A percentile compares a stretch with the other conserved stretches of the same genome.
phyloP scores from a whole-genome alignment of 2,113 vertebrate genomes.

The Hiodon alosoides region DNA sequence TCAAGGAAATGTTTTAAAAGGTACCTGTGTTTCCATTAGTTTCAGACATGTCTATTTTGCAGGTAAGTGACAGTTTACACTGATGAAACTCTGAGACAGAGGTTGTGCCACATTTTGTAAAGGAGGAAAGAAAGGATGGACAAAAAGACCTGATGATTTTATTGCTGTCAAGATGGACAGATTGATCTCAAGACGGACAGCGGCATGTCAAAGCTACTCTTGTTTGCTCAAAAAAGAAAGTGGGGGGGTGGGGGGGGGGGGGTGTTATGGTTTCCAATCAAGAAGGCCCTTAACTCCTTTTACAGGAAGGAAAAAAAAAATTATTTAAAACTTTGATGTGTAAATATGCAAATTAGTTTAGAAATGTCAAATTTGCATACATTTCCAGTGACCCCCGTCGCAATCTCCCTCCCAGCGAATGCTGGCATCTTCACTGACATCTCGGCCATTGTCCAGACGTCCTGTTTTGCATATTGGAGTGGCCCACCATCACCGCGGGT shows the following conservation, averaged over 20 bases:
- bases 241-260: background rate
- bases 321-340: slow-evolving; percentile 71
- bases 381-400: slow-evolving; percentile 78
- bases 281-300: slow-evolving; percentile 8
- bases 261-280: background rate
- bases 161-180: slow-evolving; percentile 10
- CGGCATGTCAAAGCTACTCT: slow-evolving; percentile 22
- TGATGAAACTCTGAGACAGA: too few species aligned
- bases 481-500: slow-evolving; percentile 69
- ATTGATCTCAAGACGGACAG: slow-evolving; percentile 21
- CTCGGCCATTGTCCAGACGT: slow-evolving; percentile 76
- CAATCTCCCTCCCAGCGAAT: slow-evolving; percentile 78
- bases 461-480: slow-evolving; percentile 76
- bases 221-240: background rate
- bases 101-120: too few species aligned
- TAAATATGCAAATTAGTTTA: slow-evolving; percentile 83
- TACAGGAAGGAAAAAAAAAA: slow-evolving; percentile 5
- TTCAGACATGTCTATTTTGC: background rate
- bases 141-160: background rate
- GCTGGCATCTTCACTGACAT: slow-evolving; percentile 78
- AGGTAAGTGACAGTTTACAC: background rate
- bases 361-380: slow-evolving; percentile 99
- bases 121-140: background rate
- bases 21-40: background rate
- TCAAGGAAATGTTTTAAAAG: too few species aligned